phyloP scores from a whole-genome alignment of 2,888 invertebrate species.

The Synergus gifuensis region DNA sequence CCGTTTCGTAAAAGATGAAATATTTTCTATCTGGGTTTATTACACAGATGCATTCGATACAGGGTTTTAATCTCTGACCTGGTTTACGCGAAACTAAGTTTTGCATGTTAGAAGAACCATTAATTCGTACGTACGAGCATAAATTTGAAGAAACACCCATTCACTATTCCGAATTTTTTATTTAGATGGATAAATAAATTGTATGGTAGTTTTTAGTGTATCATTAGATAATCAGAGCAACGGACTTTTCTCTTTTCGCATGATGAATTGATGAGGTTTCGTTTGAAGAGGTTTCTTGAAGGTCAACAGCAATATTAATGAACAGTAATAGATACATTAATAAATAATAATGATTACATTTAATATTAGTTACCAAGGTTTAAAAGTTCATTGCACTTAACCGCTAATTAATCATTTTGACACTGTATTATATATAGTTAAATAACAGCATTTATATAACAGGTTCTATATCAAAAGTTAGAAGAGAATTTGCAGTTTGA shows the following conservation, averaged over 20 bases:
- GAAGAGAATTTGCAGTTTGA: background rate
- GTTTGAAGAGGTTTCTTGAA: background rate
- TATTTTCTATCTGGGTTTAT: background rate
- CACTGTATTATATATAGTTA: background rate
- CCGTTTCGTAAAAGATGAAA: too few relatives aligned
- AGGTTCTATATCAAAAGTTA: background rate
- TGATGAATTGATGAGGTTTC: background rate
- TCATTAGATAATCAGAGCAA: background rate
- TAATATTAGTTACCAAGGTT: background rate
- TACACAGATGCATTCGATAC: slow-evolving; percentile 15
- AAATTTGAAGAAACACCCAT: slow-evolving; percentile 12
- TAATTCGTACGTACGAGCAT: slow-evolving; percentile 1
- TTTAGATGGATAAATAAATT: background rate
- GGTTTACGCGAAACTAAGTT: slow-evolving; percentile 12
- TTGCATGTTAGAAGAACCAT: slow-evolving; percentile 29
- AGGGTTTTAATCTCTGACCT: slow-evolving; percentile 24
- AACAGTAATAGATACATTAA: background rate
- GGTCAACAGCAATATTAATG: background rate
- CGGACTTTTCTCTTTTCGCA: background rate
- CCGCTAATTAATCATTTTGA: background rate
- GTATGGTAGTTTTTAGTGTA: background rate
- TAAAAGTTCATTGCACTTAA: background rate
- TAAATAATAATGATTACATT: background rate
- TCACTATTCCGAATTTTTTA: background rate
- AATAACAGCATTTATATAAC: background rate